Conservation (phyloP, 2,888 invertebrate genomes). For the Heteropelma amictum region DNA sequence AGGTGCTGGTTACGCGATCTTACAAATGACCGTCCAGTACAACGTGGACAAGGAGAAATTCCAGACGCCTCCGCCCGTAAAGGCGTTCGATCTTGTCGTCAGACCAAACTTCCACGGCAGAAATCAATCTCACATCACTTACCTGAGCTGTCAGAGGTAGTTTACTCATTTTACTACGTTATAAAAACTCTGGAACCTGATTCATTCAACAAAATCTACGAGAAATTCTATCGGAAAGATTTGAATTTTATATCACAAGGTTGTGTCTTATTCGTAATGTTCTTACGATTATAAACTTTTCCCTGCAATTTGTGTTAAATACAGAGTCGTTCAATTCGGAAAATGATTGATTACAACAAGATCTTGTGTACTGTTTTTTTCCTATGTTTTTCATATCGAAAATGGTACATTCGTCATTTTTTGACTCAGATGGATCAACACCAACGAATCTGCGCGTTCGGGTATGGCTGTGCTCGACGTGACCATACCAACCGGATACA, state of each 20-base stretch:
- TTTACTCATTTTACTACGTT: slow-evolving; percentile 17
- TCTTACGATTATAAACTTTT: too few relatives aligned
- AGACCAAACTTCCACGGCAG: slow-evolving; percentile 89
- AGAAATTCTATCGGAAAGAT: too few relatives aligned
- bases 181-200: background rate
- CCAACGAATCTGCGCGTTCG: slow-evolving; percentile 88
- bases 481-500: slow-evolving; percentile 93
- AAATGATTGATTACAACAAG: too few relatives aligned
- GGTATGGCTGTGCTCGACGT: slow-evolving; percentile 94
- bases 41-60: slow-evolving; percentile 91
- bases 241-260: too few relatives aligned
- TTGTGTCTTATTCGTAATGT: too few relatives aligned
- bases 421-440: slow-evolving; percentile 85
- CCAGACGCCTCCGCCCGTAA: slow-evolving; percentile 90
- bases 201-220: too few relatives aligned
- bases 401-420: background rate
- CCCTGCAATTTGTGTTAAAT: too few relatives aligned
- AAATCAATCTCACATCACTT: slow-evolving; percentile 95
- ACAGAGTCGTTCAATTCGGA: too few relatives aligned
- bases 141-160: slow-evolving; percentile 92
- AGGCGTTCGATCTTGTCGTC: slow-evolving; percentile 88
- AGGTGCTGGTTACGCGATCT: slow-evolving; percentile 95
- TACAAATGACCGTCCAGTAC: slow-evolving; percentile 95
- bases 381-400: too few relatives aligned
- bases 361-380: too few relatives aligned